Conservation (phyloP, 2,888 invertebrate genomes). For the Magallana nippona region DNA sequence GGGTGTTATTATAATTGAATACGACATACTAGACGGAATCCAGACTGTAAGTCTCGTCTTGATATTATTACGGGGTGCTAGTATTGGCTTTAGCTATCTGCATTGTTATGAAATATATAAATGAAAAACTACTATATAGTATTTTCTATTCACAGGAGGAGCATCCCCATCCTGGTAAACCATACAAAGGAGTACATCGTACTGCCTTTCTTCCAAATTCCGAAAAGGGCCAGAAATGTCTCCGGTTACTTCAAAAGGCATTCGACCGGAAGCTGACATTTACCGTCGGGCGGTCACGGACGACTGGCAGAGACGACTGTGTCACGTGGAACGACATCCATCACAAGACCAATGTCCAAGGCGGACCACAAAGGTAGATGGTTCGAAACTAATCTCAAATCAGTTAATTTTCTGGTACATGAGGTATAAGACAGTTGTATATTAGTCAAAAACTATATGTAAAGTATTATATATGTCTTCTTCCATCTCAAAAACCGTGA, state of each 20-base stretch:
- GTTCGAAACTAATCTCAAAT: no score
- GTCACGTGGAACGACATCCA: constrained; percentile 67
- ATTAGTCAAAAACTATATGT: not conserved
- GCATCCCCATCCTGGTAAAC: constrained; percentile 67
- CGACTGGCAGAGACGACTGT: constrained; percentile 63
- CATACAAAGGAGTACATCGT: constrained; percentile 59
- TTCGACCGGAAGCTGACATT: constrained; percentile 66
- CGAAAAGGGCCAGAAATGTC: constrained; percentile 60
- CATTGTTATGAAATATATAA: no score
- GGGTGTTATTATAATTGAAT: constrained; percentile 44
- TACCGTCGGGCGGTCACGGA: constrained; percentile 66
- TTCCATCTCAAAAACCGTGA: not conserved
- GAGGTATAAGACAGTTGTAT: not conserved
- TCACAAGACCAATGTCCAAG: constrained; percentile 61
- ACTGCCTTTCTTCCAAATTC: constrained; percentile 67
- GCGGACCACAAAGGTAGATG: constrained; percentile 49
- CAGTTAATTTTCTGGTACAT: no score
- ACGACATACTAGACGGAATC: constrained; percentile 47
- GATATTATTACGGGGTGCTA: not conserved
- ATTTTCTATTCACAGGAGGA: constrained; percentile 43
- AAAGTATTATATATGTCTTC: no score
- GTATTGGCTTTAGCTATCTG: no score
- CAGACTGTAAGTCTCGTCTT: constrained; percentile 39
- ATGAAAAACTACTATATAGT: no score
- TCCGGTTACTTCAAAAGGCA: constrained; percentile 60